Evolutionary conservation across 2,113 vertebrate species (phyloP).

Genomic region (Pachypanchax playfairii): DNA sequence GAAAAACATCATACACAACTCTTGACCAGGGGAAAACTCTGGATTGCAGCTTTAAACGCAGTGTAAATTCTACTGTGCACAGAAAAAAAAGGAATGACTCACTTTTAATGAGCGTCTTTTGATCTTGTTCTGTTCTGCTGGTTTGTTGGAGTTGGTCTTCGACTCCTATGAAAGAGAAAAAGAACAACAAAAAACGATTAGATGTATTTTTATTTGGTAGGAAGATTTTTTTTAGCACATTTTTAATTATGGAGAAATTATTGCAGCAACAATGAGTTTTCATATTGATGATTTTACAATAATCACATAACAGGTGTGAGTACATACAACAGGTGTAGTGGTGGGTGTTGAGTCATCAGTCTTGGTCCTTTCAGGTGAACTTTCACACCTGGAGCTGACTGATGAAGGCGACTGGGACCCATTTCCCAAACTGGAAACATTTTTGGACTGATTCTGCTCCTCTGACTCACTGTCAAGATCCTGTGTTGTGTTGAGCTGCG

Average conservation of each 20-base stretch:
- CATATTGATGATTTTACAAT: too few relatives aligned
- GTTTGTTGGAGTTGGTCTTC: conserved; percentile 57
- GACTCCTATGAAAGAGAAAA: conserved; percentile 50
- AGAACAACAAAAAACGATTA: background rate
- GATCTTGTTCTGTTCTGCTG: conserved; percentile 59
- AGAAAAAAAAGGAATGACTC: conserved; percentile 1
- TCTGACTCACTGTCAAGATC: conserved; percentile 62
- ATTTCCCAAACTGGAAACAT: conserved; percentile 78
- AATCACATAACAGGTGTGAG: background rate
- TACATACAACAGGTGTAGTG: conserved; percentile 70
- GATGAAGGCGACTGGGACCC: conserved; percentile 81
- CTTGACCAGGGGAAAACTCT: too few relatives aligned
- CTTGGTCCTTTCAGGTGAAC: conserved; percentile 84
- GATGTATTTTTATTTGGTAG: background rate
- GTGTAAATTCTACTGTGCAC: background rate
- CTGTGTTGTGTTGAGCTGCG: conserved; percentile 50
- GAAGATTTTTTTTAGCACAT: background rate
- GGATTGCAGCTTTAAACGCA: too few relatives aligned
- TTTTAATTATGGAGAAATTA: background rate
- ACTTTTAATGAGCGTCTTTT: conserved; percentile 80
- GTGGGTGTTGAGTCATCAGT: conserved; percentile 32
- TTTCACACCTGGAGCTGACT: conserved; percentile 78
- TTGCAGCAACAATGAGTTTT: too few relatives aligned
- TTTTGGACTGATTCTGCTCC: conserved; percentile 51
- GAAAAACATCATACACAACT: too few relatives aligned